Evolutionary conservation across 2,113 vertebrate genomes (phyloP), one percentile per base, ranked within the genome.

Genomic region (Phasianus colchicus): DNA sequence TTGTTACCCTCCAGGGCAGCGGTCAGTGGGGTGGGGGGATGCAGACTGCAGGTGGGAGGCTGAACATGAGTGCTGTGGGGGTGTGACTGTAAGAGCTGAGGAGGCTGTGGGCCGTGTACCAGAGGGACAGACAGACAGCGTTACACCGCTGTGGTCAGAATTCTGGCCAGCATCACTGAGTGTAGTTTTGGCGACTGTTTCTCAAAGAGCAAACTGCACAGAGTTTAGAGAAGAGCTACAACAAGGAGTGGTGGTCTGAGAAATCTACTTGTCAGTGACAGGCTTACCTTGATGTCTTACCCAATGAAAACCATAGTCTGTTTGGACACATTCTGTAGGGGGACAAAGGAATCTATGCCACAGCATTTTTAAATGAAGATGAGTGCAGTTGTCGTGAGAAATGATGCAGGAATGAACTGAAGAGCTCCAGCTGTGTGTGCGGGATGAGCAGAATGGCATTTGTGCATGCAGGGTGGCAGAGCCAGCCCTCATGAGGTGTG

Each of bases 61-160:
- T 20, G 54, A 54, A 36, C n/a, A 7, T 6, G 13, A 43, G 78
- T 11, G 0, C n/a, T 4, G 2, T 13, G 6, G 30, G 2, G 34
- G 57, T 34, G 43, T 5, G 3, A 17, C 8, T 8, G 73, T 4
- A 42, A 17, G 36, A 36, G 42, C 20, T 5, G 14, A 13, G 0
- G 0, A 58, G 36, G 40, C 79, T n/a, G 66, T 22, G 47, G 64
- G 58, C 75, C 3, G 0, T 2, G 78, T 25, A 21, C 60, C 61
- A 27, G 34, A 18, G 1, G 64, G 42, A n/a, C 67, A 27, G 14
- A 12, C 63, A 9, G 11, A 5, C 34, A 1, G 45, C 22, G 2
- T 8, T 11, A 7, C 30, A 13, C 21, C 61, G 18, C 45, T 55
- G 7, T 47, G 27, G 42, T 7, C 42, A 38, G 71, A 72, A 48